Conservation (phyloP, 2,113 vertebrate genomes). For the Ramphastos sulfuratus region DNA sequence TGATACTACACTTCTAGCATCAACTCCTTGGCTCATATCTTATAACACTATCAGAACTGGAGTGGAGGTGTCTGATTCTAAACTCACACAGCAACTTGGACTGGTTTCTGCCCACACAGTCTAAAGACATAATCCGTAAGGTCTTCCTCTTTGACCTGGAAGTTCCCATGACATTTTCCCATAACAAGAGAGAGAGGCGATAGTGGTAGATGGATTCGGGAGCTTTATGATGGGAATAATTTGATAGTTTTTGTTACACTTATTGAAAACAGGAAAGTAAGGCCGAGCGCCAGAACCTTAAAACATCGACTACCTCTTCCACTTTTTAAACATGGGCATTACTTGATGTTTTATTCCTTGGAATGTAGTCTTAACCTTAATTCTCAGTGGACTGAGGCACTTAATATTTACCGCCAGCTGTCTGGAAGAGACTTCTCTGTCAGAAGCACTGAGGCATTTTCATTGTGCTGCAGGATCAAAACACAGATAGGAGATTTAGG, state of each 20-base stretch:
- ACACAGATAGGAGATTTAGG: background rate
- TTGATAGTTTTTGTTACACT: background rate
- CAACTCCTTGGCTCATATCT: background rate
- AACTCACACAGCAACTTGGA: background rate
- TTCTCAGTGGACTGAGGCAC: background rate
- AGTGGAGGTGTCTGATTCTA: background rate
- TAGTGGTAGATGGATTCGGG: background rate
- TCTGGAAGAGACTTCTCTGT: background rate
- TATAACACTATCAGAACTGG: background rate
- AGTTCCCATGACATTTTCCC: background rate
- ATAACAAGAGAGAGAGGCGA: background rate
- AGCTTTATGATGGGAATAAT: background rate
- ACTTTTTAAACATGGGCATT: background rate
- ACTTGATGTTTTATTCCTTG: background rate
- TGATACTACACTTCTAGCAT: background rate
- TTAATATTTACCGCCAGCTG: background rate
- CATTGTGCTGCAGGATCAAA: background rate
- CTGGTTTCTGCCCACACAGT: background rate
- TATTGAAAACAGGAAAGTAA: background rate
- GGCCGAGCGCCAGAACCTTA: background rate
- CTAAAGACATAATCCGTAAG: background rate
- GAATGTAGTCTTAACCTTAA: background rate
- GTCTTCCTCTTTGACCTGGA: background rate
- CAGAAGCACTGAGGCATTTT: background rate
- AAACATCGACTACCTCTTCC: background rate